Evolutionary conservation across 2,113 vertebrate species (phyloP), one percentile per base, ranked within the genome.

Genomic region (Orientallactaga bullata): DNA sequence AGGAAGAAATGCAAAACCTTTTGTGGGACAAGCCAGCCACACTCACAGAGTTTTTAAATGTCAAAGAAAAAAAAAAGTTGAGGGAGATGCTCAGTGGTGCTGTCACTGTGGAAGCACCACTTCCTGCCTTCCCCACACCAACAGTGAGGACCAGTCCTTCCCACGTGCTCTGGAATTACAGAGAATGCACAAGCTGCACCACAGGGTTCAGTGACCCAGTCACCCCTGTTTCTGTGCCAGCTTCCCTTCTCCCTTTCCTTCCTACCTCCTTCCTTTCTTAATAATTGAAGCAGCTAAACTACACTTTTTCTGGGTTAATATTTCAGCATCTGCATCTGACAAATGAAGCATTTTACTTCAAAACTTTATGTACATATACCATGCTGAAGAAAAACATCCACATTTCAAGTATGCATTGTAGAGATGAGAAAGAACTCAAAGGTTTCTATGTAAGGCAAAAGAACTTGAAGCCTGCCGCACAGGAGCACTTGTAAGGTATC

Each of bases 41-140:
- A 72, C 86, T n/a, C 2, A 55, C 12, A 7, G 55, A n/a, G 81
- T 86, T 91, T 94, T 90, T 58, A 88, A 85, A 84, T 9, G 13
- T 93, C 93, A 86, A 90, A 85, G 85, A 68, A 91, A 72, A 95
- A 82, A 90, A 77, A 61, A 78, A 28, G 68, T 42, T 66, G 51
- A 51, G 26, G 77, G 74, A 83, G 76, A 12, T 26, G 60, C 42
- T 69, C 55, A 66, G 74, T 26, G 32, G 51, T 72, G 51, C 65
- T 84, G 92, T 69, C 76, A 65, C n/a, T 20, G 2, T 32, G 73
- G 68, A 86, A 51, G 61, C 83, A 60, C 32, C 83, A 65, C 32
- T n/a, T 23, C 30, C 77, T 4, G 15, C 32, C n/a, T 74, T 79
- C 80, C 35, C 69, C 4, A 37, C 23, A 1, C 84, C n/a, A n/a